Conservation (phyloP, 2,113 vertebrate genomes). For the Lepus europaeus region DNA sequence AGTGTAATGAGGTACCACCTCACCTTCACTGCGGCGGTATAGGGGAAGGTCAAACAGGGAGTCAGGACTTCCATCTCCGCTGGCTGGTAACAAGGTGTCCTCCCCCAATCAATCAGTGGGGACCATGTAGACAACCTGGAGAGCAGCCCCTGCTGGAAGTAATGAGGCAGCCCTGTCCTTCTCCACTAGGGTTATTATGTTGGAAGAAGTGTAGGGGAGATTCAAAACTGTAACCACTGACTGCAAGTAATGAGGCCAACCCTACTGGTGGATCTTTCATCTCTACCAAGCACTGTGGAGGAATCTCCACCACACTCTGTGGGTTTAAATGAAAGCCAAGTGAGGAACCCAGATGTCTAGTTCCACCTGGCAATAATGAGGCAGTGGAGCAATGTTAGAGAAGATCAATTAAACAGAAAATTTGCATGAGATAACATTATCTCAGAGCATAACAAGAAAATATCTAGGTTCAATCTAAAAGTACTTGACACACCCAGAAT, state of each 20-base stretch:
- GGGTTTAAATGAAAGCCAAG: not conserved
- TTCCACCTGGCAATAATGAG: not conserved
- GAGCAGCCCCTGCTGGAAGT: accelerated
- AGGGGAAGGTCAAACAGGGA: not conserved
- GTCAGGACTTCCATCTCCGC: not conserved
- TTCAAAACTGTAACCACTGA: not conserved
- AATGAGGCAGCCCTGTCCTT: not conserved
- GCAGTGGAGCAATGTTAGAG: not conserved
- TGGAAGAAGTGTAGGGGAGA: not conserved
- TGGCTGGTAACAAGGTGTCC: not conserved
- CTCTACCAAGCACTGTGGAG: not conserved
- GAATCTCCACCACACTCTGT: not conserved
- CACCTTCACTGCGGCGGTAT: too few relatives aligned
- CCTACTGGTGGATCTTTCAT: accelerated
- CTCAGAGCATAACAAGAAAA: constrained; percentile 6
- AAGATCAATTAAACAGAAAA: not conserved
- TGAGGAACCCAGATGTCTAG: not conserved
- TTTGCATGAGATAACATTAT: not conserved
- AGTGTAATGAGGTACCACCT: not conserved
- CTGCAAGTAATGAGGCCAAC: not conserved
- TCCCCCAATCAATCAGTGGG: not conserved
- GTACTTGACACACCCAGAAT: not conserved
- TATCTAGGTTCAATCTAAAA: not conserved
- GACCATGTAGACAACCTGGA: not conserved
- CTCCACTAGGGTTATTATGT: too few relatives aligned